phyloP scores from a whole-genome alignment of 2,797 vertebrate genomes.

The Florisuga fusca region DNA sequence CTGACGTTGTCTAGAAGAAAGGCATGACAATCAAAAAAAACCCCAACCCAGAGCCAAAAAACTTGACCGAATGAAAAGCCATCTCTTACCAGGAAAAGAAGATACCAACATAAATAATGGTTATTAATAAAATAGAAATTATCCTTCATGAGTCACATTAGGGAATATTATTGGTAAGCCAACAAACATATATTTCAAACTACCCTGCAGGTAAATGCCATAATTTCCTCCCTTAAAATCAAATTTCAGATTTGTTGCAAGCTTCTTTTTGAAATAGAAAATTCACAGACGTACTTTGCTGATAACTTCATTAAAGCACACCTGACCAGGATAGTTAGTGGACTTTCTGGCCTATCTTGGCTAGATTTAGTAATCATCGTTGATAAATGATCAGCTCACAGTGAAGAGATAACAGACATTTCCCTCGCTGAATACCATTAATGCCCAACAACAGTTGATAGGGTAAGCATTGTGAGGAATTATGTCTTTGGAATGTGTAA shows the following conservation, averaged over 20 bases:
- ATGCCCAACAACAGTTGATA: neutral
- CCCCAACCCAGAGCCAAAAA: neutral
- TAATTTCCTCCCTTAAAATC: neutral
- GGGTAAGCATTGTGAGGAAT: neutral
- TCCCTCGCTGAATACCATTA: neutral
- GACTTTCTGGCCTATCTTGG: neutral
- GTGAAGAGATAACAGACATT: conserved; percentile 19
- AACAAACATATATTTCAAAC: neutral
- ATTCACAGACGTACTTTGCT: neutral
- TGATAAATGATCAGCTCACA: conserved; percentile 6
- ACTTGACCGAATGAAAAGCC: fast-evolving
- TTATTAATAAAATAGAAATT: neutral
- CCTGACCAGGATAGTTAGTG: conserved; percentile 39
- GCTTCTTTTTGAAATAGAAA: neutral
- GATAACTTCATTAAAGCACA: conserved; percentile 18
- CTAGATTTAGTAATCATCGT: neutral
- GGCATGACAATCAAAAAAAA: neutral
- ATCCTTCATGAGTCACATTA: neutral
- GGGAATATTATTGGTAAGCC: neutral
- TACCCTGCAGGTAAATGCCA: neutral
- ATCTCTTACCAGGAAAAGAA: neutral
- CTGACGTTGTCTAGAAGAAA: neutral
- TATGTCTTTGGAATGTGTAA: neutral
- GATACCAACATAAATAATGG: neutral
- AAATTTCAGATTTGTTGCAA: neutral